These are phyloP conservation scores for Crenuchus spilurus DNA, from an alignment of 2,797 vertebrate genomes.

Conservation along the genomic window DNA sequence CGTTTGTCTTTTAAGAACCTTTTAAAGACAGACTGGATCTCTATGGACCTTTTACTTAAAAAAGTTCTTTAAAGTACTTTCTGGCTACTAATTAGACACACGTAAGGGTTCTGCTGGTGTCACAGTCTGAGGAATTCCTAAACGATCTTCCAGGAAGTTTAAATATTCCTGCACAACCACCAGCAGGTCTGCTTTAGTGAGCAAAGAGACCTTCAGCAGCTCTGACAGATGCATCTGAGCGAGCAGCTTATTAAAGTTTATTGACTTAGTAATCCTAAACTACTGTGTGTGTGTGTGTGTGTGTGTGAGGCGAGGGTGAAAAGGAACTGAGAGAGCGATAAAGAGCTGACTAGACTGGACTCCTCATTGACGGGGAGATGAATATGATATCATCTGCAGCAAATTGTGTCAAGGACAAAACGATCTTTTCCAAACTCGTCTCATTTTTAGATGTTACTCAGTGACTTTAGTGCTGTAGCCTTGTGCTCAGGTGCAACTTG, in stretches of 20 bases:
- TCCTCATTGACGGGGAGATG: neutral
- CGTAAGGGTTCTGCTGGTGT: too few species aligned
- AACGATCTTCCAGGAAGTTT: too few species aligned
- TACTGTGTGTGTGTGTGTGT: too few species aligned
- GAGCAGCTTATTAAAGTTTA: constrained; percentile 35
- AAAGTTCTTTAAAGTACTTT: too few species aligned
- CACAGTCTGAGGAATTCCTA: too few species aligned
- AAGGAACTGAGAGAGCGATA: neutral
- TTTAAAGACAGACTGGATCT: too few species aligned
- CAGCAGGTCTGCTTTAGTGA: neutral
- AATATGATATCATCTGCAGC: constrained; percentile 1
- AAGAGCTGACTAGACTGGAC: neutral
- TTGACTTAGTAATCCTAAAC: constrained; percentile 22
- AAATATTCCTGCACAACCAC: too few species aligned
- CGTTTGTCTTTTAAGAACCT: too few species aligned
- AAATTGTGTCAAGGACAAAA: constrained; percentile 1
- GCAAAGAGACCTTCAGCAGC: neutral
- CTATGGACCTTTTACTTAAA: too few species aligned
- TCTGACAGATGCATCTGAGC: constrained; percentile 7
- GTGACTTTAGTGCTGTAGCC: neutral
- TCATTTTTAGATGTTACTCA: neutral
- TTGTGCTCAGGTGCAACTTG: neutral
- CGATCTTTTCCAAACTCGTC: too few species aligned
- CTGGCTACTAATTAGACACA: too few species aligned
- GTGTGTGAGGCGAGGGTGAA: neutral